These are phyloP conservation scores for Apis dorsata DNA, from an alignment of 1,140 invertebrate genomes.

Conservation along the genomic window DNA sequence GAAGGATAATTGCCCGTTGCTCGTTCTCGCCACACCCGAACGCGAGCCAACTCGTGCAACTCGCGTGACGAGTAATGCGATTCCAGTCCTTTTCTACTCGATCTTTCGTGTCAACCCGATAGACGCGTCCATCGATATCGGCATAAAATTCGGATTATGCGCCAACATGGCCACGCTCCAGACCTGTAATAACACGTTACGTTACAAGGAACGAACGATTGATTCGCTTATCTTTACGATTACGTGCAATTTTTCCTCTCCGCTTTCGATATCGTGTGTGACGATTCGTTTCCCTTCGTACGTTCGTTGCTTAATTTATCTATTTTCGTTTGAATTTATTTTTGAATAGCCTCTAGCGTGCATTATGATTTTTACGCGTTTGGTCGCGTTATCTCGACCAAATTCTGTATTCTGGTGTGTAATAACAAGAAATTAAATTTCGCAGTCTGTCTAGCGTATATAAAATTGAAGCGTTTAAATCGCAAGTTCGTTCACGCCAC, in stretches of 20 bases:
- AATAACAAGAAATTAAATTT: not conserved
- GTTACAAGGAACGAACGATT: not conserved
- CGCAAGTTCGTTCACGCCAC: conserved; percentile 4
- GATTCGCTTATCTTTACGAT: conserved; percentile 15
- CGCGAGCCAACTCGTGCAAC: conserved; percentile 1
- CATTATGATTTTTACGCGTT: no score
- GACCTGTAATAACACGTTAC: not conserved
- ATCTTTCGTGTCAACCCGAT: conserved; percentile 46
- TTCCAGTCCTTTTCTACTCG: conserved; percentile 53
- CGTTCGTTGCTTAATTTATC: no score
- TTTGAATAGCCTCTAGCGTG: no score
- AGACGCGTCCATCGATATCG: not conserved
- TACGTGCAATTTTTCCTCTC: not conserved
- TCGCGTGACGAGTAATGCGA: conserved; percentile 61
- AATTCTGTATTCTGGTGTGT: not conserved
- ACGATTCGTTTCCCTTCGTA: not conserved
- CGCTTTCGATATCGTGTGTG: not conserved
- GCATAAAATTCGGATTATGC: conserved; percentile 41
- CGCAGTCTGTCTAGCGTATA: not conserved
- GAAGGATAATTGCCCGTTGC: conserved; percentile 64
- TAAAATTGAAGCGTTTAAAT: conserved; percentile 14
- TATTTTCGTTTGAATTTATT: no score
- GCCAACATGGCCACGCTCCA: not conserved
- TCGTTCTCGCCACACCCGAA: conserved; percentile 68
- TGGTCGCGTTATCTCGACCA: not conserved